phyloP scores from a whole-genome alignment of 2,113 vertebrate species.

The Oenanthe oenanthe region DNA sequence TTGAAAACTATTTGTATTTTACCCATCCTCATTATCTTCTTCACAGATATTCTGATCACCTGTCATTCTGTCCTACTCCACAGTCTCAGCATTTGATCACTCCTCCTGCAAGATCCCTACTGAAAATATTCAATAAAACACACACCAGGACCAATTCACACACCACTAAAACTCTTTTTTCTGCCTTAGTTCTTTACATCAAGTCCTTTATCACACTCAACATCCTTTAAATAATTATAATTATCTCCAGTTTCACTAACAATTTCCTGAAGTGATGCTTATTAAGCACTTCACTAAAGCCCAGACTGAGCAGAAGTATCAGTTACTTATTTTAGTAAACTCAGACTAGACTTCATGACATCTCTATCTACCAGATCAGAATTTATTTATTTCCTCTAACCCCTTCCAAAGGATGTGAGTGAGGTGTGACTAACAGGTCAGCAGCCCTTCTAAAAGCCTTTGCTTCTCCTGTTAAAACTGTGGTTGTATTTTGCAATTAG shows the following conservation, averaged over 20 bases:
- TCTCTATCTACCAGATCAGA: background rate
- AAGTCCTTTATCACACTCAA: background rate
- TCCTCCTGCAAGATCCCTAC: background rate
- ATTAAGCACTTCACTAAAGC: background rate
- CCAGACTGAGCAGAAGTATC: background rate
- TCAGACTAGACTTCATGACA: background rate
- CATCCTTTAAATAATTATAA: background rate
- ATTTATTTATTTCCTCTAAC: background rate
- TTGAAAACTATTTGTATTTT: background rate
- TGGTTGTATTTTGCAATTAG: background rate
- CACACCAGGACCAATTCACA: background rate
- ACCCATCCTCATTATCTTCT: background rate
- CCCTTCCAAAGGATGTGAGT: background rate
- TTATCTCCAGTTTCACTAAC: background rate
- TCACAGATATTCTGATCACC: background rate
- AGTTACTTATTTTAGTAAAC: constrained; percentile 8
- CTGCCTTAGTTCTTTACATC: background rate
- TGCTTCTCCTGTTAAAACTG: background rate
- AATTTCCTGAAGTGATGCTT: constrained; percentile 7
- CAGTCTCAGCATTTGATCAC: background rate
- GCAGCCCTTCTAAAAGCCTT: background rate
- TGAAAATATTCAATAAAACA: background rate
- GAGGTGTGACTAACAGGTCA: background rate
- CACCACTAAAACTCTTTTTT: background rate
- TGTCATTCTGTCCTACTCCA: background rate